phyloP scores from a whole-genome alignment of 2,113 vertebrate species.

The Crotalus viridis region DNA sequence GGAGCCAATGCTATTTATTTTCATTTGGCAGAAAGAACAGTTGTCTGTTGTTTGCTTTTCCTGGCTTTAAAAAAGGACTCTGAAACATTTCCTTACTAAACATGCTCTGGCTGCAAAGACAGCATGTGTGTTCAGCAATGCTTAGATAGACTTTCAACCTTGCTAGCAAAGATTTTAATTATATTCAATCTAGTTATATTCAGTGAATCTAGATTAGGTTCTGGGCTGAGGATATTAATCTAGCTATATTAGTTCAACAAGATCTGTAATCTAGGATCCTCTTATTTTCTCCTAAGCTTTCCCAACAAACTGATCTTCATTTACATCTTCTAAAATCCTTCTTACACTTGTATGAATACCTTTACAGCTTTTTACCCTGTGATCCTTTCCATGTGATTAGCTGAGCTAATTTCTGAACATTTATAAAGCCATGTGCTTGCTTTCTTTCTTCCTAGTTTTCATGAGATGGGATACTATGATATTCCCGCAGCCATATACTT shows the following conservation, averaged over 20 bases:
- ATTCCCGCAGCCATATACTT: conserved; percentile 85
- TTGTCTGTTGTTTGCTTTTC: neutral
- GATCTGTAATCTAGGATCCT: neutral
- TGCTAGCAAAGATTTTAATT: neutral
- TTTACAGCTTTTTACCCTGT: neutral
- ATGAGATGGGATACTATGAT: conserved; percentile 90
- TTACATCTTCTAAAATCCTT: neutral
- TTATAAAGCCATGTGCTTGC: conserved; percentile 32
- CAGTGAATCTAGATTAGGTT: neutral
- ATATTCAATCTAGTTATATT: neutral
- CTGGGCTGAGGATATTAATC: neutral
- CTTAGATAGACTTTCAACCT: neutral
- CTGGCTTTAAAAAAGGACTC: neutral
- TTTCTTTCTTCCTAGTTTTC: conserved; percentile 68
- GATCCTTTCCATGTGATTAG: neutral
- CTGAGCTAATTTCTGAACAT: neutral
- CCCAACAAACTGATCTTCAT: neutral
- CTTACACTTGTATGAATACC: neutral
- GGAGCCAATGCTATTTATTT: neutral
- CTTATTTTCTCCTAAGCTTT: neutral
- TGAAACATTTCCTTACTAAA: neutral
- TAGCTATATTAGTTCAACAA: neutral
- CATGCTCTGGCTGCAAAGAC: neutral
- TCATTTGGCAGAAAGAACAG: neutral
- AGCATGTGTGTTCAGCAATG: neutral